Conservation (phyloP, 2,797 vertebrate species). For the Helicolenus hilgendorfi region DNA sequence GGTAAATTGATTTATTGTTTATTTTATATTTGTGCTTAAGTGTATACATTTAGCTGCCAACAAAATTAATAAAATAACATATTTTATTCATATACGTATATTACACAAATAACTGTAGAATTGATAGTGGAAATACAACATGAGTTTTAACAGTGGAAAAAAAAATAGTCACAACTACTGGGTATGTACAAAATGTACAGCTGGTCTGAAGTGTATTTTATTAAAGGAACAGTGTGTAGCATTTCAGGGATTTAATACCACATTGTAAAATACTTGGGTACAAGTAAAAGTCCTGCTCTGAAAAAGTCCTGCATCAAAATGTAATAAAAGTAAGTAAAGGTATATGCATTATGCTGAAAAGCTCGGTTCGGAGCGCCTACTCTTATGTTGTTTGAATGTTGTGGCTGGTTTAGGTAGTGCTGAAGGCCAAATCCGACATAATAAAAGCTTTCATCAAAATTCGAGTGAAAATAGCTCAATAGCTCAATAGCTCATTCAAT, state of each 20-base stretch:
- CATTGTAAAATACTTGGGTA: too few species aligned
- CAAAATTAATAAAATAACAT: not conserved
- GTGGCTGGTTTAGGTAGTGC: too few species aligned
- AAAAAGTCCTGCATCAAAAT: too few species aligned
- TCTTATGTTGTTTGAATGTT: too few species aligned
- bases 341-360: too few species aligned
- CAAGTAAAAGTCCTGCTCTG: too few species aligned
- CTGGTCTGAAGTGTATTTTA: not conserved
- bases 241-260: too few species aligned
- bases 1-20: not conserved
- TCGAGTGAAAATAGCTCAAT: not conserved
- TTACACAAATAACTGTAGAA: not conserved
- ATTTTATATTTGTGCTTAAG: not conserved
- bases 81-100: not conserved
- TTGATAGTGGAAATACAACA: not conserved
- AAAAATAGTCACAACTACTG: not conserved
- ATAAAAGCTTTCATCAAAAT: not conserved
- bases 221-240: not conserved
- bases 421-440: too few species aligned
- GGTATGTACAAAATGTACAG: not conserved
- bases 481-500: not conserved
- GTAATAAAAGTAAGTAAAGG: too few species aligned
- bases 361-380: too few species aligned
- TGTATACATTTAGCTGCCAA: not conserved
- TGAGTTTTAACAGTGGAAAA: not conserved